Percentiles rank a stretch among this genome's conserved stretches.
phyloP scores from a whole-genome alignment of 2,888 invertebrate species.

The Archaeoteleia sp. region DNA sequence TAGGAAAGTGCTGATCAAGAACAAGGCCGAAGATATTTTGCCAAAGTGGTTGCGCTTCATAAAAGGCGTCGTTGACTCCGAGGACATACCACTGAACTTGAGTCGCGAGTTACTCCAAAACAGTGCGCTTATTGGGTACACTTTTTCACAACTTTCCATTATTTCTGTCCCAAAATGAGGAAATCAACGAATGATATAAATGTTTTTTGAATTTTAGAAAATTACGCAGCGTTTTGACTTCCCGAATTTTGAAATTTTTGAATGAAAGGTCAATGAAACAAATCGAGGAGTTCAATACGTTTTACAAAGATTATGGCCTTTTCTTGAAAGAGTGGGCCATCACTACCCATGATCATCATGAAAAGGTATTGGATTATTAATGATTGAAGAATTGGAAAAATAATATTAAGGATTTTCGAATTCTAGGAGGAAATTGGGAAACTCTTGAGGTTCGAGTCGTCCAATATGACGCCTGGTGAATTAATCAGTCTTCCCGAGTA shows the following conservation, averaged over 20 bases:
- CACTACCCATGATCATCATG: conserved; percentile 84
- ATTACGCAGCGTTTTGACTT: conserved; percentile 88
- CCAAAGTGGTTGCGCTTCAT: conserved; percentile 97
- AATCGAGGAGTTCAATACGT: conserved; percentile 85
- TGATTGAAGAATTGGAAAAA: conserved; percentile 36
- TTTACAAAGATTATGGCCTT: conserved; percentile 93
- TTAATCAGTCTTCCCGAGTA: conserved; percentile 90
- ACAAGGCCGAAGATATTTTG: conserved; percentile 90
- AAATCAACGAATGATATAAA: no score
- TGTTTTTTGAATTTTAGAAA: no score
- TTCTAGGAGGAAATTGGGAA: conserved; percentile 91
- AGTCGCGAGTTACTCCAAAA: conserved; percentile 97
- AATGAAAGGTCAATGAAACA: conserved; percentile 91
- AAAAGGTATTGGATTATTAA: conserved; percentile 80
- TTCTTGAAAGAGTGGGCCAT: conserved; percentile 98
- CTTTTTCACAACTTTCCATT: no score
- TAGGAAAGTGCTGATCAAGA: conserved; percentile 94
- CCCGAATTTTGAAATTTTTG: conserved; percentile 88
- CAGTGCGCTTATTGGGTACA: conserved; percentile 89
- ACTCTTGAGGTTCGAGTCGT: conserved; percentile 94
- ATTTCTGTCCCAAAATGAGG: no score
- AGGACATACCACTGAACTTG: conserved; percentile 98
- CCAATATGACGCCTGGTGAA: conserved; percentile 82
- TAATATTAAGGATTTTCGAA: conserved; percentile 29
- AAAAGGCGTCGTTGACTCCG: conserved; percentile 98